A percentile compares a stretch with the other conserved stretches of the same genome.
phyloP scores from a whole-genome alignment of 2,888 invertebrate species.

The Lobophora halterata region DNA sequence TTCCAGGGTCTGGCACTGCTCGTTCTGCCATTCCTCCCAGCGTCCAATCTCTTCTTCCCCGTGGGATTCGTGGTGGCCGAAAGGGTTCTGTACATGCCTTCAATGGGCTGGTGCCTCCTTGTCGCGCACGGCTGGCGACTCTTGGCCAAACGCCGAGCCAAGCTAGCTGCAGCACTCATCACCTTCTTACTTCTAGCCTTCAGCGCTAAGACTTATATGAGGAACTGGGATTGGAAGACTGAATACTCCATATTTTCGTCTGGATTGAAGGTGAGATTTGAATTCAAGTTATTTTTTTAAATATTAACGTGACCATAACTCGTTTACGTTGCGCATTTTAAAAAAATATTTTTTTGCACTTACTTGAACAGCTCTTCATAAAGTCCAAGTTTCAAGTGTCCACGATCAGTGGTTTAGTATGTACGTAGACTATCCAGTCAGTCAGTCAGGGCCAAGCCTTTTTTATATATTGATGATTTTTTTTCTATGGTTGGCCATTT shows the following conservation, averaged over 20 bases:
- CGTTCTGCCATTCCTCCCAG: slow-evolving; percentile 95
- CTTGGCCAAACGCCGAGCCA: slow-evolving; percentile 83
- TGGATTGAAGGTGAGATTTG: slow-evolving; percentile 82
- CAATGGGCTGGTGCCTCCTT: slow-evolving; percentile 97
- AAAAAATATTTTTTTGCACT: too few relatives aligned
- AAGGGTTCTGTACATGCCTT: slow-evolving; percentile 96
- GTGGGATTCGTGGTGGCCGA: slow-evolving; percentile 99
- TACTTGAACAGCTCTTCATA: too few relatives aligned
- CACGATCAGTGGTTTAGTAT: too few relatives aligned
- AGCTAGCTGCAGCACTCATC: slow-evolving; percentile 83
- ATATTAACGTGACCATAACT: slow-evolving; percentile 2
- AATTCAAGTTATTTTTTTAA: background rate
- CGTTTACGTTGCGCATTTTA: too few relatives aligned
- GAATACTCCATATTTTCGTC: slow-evolving; percentile 97
- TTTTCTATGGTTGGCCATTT: too few relatives aligned
- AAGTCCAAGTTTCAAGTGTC: too few relatives aligned
- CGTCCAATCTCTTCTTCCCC: slow-evolving; percentile 98
- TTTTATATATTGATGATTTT: too few relatives aligned
- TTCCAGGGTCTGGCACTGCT: slow-evolving; percentile 91
- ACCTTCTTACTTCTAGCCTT: slow-evolving; percentile 88
- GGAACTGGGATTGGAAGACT: slow-evolving; percentile 96
- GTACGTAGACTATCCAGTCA: too few relatives aligned
- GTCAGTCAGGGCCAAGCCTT: too few relatives aligned
- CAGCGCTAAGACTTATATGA: slow-evolving; percentile 90
- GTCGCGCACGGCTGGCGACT: slow-evolving; percentile 92